Evolutionary conservation across 1,140 invertebrate genomes (phyloP).

Genomic region (Bombus cullumanus): DNA sequence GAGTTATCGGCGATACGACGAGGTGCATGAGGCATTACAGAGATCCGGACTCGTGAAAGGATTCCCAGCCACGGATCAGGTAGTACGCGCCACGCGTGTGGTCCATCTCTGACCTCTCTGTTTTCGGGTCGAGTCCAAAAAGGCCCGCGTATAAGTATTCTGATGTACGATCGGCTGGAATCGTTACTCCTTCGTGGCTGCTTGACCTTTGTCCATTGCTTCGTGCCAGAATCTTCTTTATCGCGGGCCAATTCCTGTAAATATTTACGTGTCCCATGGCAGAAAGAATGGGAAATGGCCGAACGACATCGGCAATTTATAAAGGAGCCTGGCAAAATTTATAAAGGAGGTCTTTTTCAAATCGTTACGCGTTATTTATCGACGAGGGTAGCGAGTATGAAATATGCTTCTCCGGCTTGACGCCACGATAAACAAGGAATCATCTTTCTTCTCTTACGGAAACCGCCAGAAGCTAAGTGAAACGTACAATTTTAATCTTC

Average conservation of each 20-base stretch:
- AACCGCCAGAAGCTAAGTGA: background rate
- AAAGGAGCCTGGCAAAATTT: constrained; percentile 52
- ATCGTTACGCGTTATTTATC: constrained; percentile 26
- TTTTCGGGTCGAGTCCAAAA: constrained; percentile 44
- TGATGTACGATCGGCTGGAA: constrained; percentile 58
- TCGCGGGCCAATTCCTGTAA: constrained; percentile 44
- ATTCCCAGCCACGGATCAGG: constrained; percentile 20
- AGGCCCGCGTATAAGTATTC: constrained; percentile 49
- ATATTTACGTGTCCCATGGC: constrained; percentile 57
- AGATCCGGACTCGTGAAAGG: background rate
- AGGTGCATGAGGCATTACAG: too few species aligned
- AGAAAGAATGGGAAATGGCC: constrained; percentile 56
- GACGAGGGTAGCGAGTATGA: constrained; percentile 15
- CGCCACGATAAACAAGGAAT: background rate
- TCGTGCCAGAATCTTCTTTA: constrained; percentile 37
- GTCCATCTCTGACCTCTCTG: constrained; percentile 56
- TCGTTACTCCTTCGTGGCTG: constrained; percentile 53
- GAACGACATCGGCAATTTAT: constrained; percentile 55
- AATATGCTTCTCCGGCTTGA: background rate
- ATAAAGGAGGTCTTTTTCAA: constrained; percentile 50
- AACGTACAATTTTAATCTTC: background rate
- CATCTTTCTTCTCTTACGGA: background rate
- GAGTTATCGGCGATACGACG: too few species aligned
- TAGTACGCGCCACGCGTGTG: constrained; percentile 59
- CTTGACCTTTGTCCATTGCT: constrained; percentile 35